Evolutionary conservation across 37 sponge, comb jelly and placozoan species (phyloP).

Genomic region (Cladorhizidae sp.): DNA sequence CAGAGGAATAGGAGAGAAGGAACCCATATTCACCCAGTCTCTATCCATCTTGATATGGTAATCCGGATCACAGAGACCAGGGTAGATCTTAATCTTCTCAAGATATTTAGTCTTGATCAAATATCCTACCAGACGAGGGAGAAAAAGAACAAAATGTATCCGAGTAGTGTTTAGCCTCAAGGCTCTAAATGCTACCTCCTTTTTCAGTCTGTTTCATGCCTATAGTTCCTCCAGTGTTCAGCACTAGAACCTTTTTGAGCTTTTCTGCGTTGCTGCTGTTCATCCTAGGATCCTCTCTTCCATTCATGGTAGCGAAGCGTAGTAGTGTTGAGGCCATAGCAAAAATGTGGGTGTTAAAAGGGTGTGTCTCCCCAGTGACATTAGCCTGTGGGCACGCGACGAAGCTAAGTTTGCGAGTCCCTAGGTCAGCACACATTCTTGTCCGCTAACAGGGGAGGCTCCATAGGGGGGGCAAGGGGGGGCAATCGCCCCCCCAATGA

Average conservation of each 20-base stretch:
- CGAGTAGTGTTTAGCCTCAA: neutral
- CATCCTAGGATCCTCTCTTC: no score
- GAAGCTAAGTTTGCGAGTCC: no score
- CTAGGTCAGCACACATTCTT: no score
- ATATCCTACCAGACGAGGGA: constrained; percentile 45
- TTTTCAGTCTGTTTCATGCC: constrained; percentile 44
- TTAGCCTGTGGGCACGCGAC: no score
- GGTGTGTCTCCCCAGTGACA: no score
- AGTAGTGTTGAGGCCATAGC: no score
- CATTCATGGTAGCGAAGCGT: no score
- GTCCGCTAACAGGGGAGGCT: no score
- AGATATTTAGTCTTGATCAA: constrained; percentile 39
- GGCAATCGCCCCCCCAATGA: no score
- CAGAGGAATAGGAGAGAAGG: constrained; percentile 50
- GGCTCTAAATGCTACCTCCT: neutral
- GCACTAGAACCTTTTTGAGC: constrained; percentile 38
- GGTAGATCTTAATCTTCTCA: constrained; percentile 37
- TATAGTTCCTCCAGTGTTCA: constrained; percentile 77
- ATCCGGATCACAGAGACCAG: constrained; percentile 54
- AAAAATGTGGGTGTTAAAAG: no score
- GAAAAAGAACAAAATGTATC: neutral
- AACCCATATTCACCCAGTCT: constrained; percentile 13
- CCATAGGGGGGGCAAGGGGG: no score
- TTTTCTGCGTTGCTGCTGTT: neutral
- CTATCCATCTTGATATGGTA: constrained; percentile 43